Conservation (phyloP, 2,113 vertebrate species). For the Anolis sagrei region DNA sequence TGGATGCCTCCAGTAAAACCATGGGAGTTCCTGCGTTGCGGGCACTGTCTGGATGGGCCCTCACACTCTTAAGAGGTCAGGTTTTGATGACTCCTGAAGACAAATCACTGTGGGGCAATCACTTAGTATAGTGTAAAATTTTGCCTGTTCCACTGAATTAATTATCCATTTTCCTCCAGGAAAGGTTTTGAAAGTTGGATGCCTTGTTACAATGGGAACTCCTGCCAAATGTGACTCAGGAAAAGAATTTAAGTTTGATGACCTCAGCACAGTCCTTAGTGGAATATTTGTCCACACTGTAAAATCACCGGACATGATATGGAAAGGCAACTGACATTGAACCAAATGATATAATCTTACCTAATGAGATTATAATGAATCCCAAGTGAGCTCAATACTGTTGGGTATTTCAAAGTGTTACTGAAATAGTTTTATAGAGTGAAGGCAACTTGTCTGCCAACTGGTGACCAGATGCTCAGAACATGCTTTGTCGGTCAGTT, state of each 20-base stretch:
- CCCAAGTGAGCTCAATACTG: conserved; percentile 78
- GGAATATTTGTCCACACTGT: conserved; percentile 81
- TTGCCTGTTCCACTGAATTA: conserved; percentile 40
- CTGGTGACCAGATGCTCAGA: conserved; percentile 68
- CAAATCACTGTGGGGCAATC: conserved; percentile 1
- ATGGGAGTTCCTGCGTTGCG: too few species aligned
- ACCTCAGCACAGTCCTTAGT: conserved; percentile 73
- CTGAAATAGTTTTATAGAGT: conserved; percentile 77
- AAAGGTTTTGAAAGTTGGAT: conserved; percentile 60
- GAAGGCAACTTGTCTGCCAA: conserved; percentile 74
- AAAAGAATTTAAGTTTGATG: conserved; percentile 68
- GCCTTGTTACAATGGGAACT: conserved; percentile 53
- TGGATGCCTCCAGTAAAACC: too few species aligned
- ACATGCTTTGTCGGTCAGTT: conserved; percentile 64
- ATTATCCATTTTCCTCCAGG: conserved; percentile 61
- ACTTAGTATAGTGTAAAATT: conserved; percentile 20
- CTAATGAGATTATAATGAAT: conserved; percentile 83
- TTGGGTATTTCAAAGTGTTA: conserved; percentile 83
- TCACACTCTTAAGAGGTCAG: not conserved
- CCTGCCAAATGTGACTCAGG: conserved; percentile 68
- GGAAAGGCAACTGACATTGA: conserved; percentile 81
- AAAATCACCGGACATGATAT: conserved; percentile 83
- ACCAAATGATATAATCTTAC: conserved; percentile 82
- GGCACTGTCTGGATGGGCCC: too few species aligned
- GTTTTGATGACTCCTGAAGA: conserved; percentile 31